A percentile compares a stretch with the other conserved stretches of the same genome.
phyloP scores from a whole-genome alignment of 2,888 invertebrate genomes.

The Zhuqinia jingwanae region DNA sequence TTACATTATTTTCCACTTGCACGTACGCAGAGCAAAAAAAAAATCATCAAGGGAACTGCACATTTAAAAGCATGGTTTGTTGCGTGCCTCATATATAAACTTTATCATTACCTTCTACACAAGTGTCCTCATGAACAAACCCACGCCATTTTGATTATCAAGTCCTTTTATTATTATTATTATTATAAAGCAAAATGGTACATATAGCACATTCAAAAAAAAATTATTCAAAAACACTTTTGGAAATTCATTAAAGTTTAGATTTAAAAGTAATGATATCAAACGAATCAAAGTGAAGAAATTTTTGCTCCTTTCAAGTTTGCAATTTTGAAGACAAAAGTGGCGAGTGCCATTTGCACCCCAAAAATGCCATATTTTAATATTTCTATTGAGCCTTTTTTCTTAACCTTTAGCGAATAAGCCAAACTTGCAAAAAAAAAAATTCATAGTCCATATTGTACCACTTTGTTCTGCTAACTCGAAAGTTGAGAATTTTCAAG shows the following conservation, averaged over 20 bases:
- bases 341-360: background rate
- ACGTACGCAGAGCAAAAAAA: conserved; percentile 20
- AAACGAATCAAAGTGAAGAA: conserved; percentile 12
- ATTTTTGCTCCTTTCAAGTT: conserved; percentile 40
- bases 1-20: background rate
- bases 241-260: conserved; percentile 7
- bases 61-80: background rate
- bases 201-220: background rate
- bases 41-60: conserved; percentile 46
- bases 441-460: background rate
- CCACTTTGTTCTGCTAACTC: too few species aligned
- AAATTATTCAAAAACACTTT: conserved; percentile 16
- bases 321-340: conserved; percentile 23
- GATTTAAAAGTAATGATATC: conserved; percentile 13
- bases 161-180: too few species aligned
- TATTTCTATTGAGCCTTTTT: conserved; percentile 3
- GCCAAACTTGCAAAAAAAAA: background rate
- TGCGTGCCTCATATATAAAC: conserved; percentile 35
- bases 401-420: background rate
- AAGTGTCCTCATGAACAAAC: conserved; percentile 17
- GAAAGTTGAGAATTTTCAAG: too few species aligned
- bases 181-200: conserved; percentile 5
- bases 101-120: conserved; percentile 43
- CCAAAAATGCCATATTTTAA: background rate
- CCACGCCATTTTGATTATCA: conserved; percentile 42